A percentile compares a stretch with the other conserved stretches of the same genome.
Conservation (phyloP, 2,113 vertebrate genomes). For the Neolamprologus sp. region DNA sequence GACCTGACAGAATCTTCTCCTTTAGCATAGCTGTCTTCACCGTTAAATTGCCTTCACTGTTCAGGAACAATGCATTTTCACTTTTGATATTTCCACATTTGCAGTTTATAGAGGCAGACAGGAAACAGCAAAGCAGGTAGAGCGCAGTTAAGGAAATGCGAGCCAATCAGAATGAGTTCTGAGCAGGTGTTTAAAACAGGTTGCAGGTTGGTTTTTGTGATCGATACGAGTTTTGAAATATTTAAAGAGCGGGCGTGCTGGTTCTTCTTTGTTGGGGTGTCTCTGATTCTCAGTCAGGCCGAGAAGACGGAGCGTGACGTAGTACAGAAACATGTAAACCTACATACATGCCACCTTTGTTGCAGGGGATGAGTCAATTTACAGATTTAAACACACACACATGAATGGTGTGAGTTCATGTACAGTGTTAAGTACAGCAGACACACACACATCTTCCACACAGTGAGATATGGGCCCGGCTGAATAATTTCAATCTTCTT, state of each 20-base stretch:
- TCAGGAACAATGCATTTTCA: neutral
- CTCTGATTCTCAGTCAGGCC: neutral
- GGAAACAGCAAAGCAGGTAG: neutral
- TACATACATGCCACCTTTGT: neutral
- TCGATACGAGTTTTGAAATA: neutral
- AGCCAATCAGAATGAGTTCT: neutral
- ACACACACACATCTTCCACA: neutral
- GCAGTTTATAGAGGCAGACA: neutral
- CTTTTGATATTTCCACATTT: neutral
- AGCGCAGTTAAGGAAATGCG: neutral
- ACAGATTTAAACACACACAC: neutral
- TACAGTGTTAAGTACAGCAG: neutral
- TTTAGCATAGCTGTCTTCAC: neutral
- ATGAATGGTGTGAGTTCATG: neutral
- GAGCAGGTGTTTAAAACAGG: neutral
- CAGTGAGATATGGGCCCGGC: neutral
- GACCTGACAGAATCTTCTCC: neutral
- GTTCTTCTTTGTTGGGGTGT: neutral
- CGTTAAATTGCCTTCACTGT: neutral
- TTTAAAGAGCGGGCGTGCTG: neutral
- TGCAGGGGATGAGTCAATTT: neutral
- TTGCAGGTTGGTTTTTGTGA: neutral
- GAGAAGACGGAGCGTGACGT: neutral
- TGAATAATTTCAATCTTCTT: constrained; percentile 57
- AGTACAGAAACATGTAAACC: neutral